Conservation (phyloP, 2,888 invertebrate species). For the Cynaeus angustus region DNA sequence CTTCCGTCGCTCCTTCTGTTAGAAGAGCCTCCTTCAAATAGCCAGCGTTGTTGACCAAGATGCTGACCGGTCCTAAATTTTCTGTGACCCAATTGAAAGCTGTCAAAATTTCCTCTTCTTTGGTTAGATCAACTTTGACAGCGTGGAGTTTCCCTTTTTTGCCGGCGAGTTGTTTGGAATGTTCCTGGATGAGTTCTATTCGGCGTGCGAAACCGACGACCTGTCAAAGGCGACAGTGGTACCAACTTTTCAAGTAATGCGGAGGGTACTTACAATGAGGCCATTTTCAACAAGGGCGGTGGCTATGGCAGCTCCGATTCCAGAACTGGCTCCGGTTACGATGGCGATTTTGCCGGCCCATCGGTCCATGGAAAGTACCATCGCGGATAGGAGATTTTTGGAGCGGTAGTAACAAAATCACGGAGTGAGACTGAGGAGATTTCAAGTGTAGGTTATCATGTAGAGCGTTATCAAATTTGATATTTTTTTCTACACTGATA, state of each 20-base stretch:
- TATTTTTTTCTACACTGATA: too few relatives aligned
- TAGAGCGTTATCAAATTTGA: too few relatives aligned
- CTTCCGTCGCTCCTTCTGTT: conserved; percentile 51
- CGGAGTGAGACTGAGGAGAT: too few relatives aligned
- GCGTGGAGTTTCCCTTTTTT: conserved; percentile 58
- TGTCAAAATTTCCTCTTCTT: conserved; percentile 58
- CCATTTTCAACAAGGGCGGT: conserved; percentile 15
- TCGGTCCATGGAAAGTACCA: conserved; percentile 16
- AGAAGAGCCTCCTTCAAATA: conserved; percentile 47
- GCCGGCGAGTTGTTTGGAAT: conserved; percentile 49
- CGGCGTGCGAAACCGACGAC: conserved; percentile 58
- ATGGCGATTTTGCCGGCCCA: conserved; percentile 20
- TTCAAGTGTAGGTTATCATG: too few relatives aligned
- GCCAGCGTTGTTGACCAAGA: conserved; percentile 62
- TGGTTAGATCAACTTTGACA: conserved; percentile 56
- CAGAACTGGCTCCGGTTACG: conserved; percentile 11
- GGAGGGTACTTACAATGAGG: background rate
- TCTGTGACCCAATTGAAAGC: conserved; percentile 58
- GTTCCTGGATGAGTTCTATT: conserved; percentile 54
- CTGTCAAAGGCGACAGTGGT: conserved; percentile 18
- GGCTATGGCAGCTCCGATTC: conserved; percentile 15
- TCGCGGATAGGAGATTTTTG: too few relatives aligned
- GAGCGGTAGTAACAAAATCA: too few relatives aligned
- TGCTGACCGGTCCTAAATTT: conserved; percentile 59
- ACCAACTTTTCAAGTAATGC: too few relatives aligned